Conservation (phyloP, 2,888 invertebrate species). For the Cryptosula pallasiana region DNA sequence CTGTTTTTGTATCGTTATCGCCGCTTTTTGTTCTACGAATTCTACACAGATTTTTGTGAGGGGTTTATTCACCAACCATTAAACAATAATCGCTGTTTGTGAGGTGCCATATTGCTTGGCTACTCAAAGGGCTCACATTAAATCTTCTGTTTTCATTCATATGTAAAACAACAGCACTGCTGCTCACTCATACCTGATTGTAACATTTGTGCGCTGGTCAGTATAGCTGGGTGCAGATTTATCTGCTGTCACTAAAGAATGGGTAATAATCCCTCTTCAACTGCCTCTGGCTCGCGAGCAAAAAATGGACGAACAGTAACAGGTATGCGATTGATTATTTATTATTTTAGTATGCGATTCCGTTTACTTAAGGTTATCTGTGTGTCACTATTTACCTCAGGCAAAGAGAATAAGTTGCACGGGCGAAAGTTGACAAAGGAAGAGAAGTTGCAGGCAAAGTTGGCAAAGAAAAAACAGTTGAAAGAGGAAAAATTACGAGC, state of each 20-base stretch:
- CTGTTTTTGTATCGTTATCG: not conserved
- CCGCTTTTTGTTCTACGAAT: not conserved
- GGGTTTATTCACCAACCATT: not conserved
- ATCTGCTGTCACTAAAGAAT: too few species aligned
- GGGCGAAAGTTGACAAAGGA: slow-evolving; percentile 7
- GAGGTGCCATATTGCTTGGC: slow-evolving; percentile 8
- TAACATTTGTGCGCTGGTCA: not conserved
- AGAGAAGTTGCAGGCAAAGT: not conserved
- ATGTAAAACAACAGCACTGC: not conserved
- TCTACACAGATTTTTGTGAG: too few species aligned
- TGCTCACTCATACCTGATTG: not conserved
- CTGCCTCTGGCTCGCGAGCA: too few species aligned
- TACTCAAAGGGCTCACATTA: not conserved
- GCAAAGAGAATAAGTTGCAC: not conserved
- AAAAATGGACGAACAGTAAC: too few species aligned
- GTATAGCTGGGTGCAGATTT: too few species aligned
- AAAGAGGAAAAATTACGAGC: not conserved
- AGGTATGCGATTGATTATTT: too few species aligned
- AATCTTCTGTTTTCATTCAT: not conserved
- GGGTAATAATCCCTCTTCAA: too few species aligned
- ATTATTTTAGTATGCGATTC: too few species aligned
- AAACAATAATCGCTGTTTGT: not conserved
- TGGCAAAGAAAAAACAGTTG: not conserved
- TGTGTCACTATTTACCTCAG: too few species aligned
- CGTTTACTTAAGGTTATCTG: too few species aligned